Evolutionary conservation across 2,797 vertebrate genomes (phyloP), one percentile per base, ranked within the genome.

Genomic region (Xiphorhynchus erythropygius): DNA sequence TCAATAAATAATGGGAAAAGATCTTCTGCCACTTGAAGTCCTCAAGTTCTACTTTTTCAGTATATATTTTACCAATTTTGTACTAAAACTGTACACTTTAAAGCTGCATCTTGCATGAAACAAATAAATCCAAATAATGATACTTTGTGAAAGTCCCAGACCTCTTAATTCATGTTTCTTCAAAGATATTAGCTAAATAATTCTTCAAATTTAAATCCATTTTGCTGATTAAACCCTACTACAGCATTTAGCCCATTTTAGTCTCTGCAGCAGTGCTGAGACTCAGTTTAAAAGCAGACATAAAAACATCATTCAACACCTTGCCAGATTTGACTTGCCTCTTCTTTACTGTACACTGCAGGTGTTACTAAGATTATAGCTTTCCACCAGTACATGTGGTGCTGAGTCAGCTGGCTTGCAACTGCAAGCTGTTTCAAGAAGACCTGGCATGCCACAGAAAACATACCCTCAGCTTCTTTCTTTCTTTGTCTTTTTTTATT

Each of bases 361-460:
- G 52, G 63, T 93, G 64, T 35, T 76, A 44, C 39, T 63, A 30
- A 30, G 47, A 90, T 67, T 42, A 69, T 0, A 79, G 70, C 18
- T 37, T 76, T 77, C 59, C 27, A 50, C 52, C 50, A 44, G 65
- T 21, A 28, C 69, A 79, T 6, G 17, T 28, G 32, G 11, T 53
- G 59, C 68, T 77, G 81, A 95, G 35, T 93, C 84, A 92, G 92
- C 62, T n/a, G 39, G 17, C 49, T 46, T 90, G 47, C 37, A 91
- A 65, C 39, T 53, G 37, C 80, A 94, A 70, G 60, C 68, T 83
- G 37, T 42, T 93, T 71, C 81, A 82, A 44, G 85, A 79, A 22
- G 15, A 65, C 25, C 32, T 65, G 59, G 65, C 44, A 79, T 76
- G 60, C 56, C 50, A 79, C 41, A 39, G 2, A 55, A 86, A 75